Conservation (phyloP, 2,113 vertebrate genomes). For the Clarias magur region DNA sequence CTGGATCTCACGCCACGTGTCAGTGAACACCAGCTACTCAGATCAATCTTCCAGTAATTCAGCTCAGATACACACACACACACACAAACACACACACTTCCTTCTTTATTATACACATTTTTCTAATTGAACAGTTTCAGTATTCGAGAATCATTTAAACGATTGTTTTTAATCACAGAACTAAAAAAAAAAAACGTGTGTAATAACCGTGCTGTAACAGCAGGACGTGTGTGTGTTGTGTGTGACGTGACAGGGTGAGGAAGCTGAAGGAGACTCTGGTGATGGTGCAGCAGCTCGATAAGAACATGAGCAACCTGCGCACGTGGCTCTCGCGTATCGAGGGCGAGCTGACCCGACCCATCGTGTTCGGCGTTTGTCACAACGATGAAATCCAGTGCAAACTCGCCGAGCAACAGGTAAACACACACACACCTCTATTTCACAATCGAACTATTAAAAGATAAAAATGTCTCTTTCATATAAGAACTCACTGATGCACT, state of each 20-base stretch:
- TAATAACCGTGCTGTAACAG: background rate
- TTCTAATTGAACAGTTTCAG: background rate
- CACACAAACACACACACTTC: background rate
- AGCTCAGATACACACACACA: background rate
- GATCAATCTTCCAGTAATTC: too few species aligned
- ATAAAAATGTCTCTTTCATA: background rate
- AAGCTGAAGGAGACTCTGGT: slow-evolving; percentile 93
- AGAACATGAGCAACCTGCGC: slow-evolving; percentile 93
- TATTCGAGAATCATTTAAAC: too few species aligned
- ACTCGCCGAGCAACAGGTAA: slow-evolving; percentile 89
- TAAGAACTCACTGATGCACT: background rate
- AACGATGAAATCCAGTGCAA: slow-evolving; percentile 92
- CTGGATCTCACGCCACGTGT: too few species aligned
- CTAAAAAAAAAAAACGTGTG: background rate
- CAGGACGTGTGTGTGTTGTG: background rate
- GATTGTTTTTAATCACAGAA: background rate
- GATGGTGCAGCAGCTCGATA: slow-evolving; percentile 89
- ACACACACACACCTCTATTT: background rate
- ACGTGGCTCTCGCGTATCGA: slow-evolving; percentile 91
- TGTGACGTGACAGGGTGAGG: slow-evolving; percentile 80
- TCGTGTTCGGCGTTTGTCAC: slow-evolving; percentile 86
- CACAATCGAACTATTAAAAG: background rate
- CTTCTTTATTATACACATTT: background rate
- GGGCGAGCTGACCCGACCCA: slow-evolving; percentile 87
- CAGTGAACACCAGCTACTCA: background rate